Conservation (phyloP, 2,113 vertebrate species). For the Macroglossus sobrinus region DNA sequence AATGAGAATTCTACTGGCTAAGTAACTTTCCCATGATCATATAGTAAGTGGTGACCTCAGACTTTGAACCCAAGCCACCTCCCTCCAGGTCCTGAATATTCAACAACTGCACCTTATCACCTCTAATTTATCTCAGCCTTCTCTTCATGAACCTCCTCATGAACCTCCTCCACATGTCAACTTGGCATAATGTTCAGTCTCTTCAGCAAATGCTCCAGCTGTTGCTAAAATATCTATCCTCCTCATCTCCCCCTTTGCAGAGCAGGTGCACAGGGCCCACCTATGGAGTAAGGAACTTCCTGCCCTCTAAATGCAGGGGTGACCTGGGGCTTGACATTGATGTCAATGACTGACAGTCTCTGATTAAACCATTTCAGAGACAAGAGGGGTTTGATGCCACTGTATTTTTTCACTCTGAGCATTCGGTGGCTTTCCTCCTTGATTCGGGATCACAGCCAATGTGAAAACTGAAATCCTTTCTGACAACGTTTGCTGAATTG, state of each 20-base stretch:
- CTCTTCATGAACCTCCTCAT: not conserved
- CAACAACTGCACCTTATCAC: not conserved
- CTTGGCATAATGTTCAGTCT: not conserved
- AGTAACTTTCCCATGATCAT: not conserved
- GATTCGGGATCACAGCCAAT: constrained; percentile 62
- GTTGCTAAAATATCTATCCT: constrained; percentile 33
- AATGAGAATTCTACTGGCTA: not conserved
- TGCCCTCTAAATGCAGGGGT: constrained; percentile 26
- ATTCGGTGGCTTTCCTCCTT: constrained; percentile 55
- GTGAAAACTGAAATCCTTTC: constrained; percentile 65
- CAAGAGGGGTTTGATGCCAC: constrained; percentile 26
- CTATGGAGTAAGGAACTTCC: constrained; percentile 40
- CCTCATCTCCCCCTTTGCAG: not conserved
- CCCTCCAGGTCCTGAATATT: not conserved
- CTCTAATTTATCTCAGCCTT: not conserved
- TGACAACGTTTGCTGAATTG: constrained; percentile 67
- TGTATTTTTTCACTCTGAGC: constrained; percentile 43
- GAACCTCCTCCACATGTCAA: not conserved
- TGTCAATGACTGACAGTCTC: constrained; percentile 39
- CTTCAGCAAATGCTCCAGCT: constrained; percentile 51
- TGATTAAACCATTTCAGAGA: constrained; percentile 45
- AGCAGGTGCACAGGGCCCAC: constrained; percentile 27
- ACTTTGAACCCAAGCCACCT: not conserved
- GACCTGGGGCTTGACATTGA: constrained; percentile 43
- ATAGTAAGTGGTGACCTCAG: not conserved